Conservation (phyloP, 2,113 vertebrate species). For the Carassius auratus region DNA sequence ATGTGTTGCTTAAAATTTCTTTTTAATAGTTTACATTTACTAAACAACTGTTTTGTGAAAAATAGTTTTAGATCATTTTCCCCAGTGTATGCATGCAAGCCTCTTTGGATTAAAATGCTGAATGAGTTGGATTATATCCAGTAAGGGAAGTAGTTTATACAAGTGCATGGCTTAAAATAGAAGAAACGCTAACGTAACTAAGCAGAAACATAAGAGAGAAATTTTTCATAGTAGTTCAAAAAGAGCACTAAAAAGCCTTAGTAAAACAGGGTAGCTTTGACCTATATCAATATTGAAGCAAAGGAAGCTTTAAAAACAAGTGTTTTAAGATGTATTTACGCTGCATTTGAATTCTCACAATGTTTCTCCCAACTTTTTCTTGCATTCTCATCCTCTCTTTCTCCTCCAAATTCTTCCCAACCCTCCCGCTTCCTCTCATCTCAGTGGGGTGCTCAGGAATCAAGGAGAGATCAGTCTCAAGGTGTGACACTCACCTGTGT, state of each 20-base stretch:
- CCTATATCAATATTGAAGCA: background rate
- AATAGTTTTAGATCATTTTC: too few relatives aligned
- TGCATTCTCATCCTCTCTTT: background rate
- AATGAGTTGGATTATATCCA: background rate
- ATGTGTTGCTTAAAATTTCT: too few relatives aligned
- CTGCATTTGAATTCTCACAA: background rate
- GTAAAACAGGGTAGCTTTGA: background rate
- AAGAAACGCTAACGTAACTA: background rate
- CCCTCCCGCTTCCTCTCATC: background rate
- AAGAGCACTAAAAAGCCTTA: background rate
- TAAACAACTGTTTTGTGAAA: too few relatives aligned
- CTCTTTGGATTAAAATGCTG: background rate
- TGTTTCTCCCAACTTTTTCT: background rate
- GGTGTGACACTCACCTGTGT: conserved; percentile 19
- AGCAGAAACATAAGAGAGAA: background rate
- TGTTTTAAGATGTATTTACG: background rate
- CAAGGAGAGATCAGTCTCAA: background rate
- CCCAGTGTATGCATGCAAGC: background rate
- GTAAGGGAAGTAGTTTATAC: background rate
- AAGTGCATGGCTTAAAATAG: background rate
- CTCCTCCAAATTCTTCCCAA: background rate
- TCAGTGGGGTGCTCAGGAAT: background rate
- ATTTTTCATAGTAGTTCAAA: background rate
- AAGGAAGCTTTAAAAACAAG: background rate
- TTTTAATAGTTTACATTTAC: too few relatives aligned